phyloP scores from a whole-genome alignment of 2,888 invertebrate genomes.

The Suillia variegata region DNA sequence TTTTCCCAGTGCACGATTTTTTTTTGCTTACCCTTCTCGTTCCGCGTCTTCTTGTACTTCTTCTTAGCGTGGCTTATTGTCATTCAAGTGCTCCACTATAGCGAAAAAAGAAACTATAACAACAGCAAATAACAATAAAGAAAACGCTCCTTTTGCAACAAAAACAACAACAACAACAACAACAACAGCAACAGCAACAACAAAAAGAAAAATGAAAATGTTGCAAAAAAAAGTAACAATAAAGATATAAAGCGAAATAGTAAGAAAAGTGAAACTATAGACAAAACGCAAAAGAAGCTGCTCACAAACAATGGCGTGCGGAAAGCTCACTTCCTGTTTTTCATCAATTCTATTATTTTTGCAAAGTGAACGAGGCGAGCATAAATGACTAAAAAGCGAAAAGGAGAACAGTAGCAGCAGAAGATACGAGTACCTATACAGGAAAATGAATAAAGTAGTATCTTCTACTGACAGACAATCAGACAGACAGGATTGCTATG shows the following conservation, averaged over 20 bases:
- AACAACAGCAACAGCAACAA: constrained; percentile 8
- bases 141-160: not conserved
- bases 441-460: too few relatives aligned
- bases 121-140: constrained; percentile 19
- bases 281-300: not conserved
- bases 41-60: not conserved
- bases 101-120: constrained; percentile 13
- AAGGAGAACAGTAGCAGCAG: not conserved
- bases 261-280: not conserved
- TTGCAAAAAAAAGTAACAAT: not conserved
- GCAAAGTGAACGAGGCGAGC: constrained; percentile 25
- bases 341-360: constrained; percentile 32
- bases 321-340: constrained; percentile 31
- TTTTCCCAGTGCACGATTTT: too few relatives aligned
- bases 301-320: constrained; percentile 27
- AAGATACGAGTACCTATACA: too few relatives aligned
- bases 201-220: constrained; percentile 7
- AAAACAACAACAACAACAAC: constrained; percentile 5
- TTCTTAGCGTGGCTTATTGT: constrained; percentile 22
- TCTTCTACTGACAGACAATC: too few relatives aligned
- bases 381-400: constrained; percentile 18
- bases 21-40: too few relatives aligned
- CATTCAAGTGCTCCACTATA: constrained; percentile 19
- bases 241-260: not conserved
- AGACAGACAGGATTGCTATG: too few relatives aligned